Conservation (phyloP, 2,797 vertebrate species). For the Galaxias olidus region DNA sequence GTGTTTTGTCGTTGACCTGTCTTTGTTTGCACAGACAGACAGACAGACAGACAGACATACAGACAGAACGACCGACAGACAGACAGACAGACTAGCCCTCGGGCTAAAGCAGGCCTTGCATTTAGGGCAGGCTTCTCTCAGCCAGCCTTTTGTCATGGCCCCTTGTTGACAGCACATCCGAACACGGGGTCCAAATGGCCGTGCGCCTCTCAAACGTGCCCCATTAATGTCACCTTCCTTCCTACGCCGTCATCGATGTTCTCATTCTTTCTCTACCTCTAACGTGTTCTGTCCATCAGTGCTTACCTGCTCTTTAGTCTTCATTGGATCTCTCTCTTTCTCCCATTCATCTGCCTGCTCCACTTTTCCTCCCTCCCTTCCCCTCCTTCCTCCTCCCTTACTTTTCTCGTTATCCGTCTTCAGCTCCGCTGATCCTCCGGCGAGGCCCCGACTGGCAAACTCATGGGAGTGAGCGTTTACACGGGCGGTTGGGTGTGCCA, state of each 20-base stretch:
- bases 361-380: slow-evolving; percentile 7
- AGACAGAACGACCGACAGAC: slow-evolving; percentile 75
- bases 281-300: slow-evolving; percentile 39
- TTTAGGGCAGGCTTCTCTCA: slow-evolving; percentile 65
- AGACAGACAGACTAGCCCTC: slow-evolving; percentile 70
- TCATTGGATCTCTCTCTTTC: slow-evolving; percentile 37
- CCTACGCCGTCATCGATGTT: slow-evolving; percentile 39
- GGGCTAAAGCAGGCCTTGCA: slow-evolving; percentile 67
- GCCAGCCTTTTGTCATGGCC: slow-evolving; percentile 60
- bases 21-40: slow-evolving; percentile 68
- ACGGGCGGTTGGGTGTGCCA: no score
- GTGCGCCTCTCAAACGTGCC: slow-evolving; percentile 24
- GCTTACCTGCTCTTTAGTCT: slow-evolving; percentile 62
- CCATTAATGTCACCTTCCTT: slow-evolving; percentile 33
- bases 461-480: no score
- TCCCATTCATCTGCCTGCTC: slow-evolving; percentile 10
- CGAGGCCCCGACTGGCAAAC: no score
- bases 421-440: no score
- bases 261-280: slow-evolving; percentile 20
- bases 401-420: slow-evolving; percentile 5
- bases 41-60: slow-evolving; percentile 66
- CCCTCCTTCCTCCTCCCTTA: slow-evolving; percentile 3
- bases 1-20: slow-evolving; percentile 30
- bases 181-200: slow-evolving; percentile 30
- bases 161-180: slow-evolving; percentile 52